Evolutionary conservation across 2,797 vertebrate genomes (phyloP).

Genomic region (Epinephelus awoara): DNA sequence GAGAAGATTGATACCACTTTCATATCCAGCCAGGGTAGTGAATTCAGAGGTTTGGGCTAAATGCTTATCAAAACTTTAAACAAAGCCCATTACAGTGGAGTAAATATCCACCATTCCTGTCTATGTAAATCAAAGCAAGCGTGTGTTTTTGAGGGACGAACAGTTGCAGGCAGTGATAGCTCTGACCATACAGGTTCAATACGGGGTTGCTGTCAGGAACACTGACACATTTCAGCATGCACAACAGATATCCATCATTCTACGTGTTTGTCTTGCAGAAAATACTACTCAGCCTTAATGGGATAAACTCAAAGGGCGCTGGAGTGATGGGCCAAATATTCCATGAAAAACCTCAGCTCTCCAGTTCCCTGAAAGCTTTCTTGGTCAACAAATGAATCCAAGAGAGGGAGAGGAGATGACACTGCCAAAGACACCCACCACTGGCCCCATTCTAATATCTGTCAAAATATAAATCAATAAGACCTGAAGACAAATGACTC

Average conservation of each 20-base stretch:
- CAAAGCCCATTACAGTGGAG: conserved; percentile 52
- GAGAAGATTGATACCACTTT: neutral
- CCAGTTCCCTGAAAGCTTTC: conserved; percentile 76
- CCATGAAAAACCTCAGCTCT: conserved; percentile 77
- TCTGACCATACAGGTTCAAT: conserved; percentile 63
- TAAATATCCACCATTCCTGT: conserved; percentile 73
- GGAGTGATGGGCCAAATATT: conserved; percentile 72
- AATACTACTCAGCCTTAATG: conserved; percentile 65
- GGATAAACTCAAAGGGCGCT: conserved; percentile 67
- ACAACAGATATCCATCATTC: conserved; percentile 66
- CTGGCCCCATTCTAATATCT: conserved; percentile 78
- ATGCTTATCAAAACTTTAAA: conserved; percentile 68
- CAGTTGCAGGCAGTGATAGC: conserved; percentile 44
- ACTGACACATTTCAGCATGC: conserved; percentile 59
- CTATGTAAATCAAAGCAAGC: conserved; percentile 59
- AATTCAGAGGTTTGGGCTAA: conserved; percentile 61
- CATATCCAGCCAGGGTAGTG: conserved; percentile 33
- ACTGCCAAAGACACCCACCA: conserved; percentile 80
- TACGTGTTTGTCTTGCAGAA: conserved; percentile 65
- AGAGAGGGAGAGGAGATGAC: conserved; percentile 70
- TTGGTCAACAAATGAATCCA: conserved; percentile 79
- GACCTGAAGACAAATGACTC: conserved; percentile 77
- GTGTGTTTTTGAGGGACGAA: conserved; percentile 41
- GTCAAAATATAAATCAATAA: conserved; percentile 83
- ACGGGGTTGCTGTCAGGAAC: conserved; percentile 55